Percentiles rank a stretch among this genome's conserved stretches.
phyloP scores from a whole-genome alignment of 2,888 invertebrate species.

The Villa cingulata region DNA sequence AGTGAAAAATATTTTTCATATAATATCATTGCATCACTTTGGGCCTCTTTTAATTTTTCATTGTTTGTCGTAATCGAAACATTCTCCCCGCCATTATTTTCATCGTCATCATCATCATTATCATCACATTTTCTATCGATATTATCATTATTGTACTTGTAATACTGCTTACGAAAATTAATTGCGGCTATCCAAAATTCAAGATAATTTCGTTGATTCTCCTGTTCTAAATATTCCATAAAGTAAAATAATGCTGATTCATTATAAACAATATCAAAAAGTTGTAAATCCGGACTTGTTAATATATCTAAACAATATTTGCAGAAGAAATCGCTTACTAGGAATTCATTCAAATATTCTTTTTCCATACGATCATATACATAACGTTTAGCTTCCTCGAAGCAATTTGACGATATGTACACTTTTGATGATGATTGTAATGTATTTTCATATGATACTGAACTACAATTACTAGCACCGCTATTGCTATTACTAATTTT shows the following conservation, averaged over 20 bases:
- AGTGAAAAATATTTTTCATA: slow-evolving; percentile 94
- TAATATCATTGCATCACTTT: slow-evolving; percentile 86
- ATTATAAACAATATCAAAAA: slow-evolving; percentile 81
- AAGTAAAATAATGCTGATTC: slow-evolving; percentile 87
- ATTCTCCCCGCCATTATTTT: background rate
- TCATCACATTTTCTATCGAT: slow-evolving; percentile 19
- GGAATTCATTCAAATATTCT: slow-evolving; percentile 66
- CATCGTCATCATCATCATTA: slow-evolving; percentile 1
- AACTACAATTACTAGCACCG: too few relatives aligned
- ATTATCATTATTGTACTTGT: slow-evolving; percentile 57
- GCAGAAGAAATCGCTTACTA: slow-evolving; percentile 73
- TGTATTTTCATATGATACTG: too few relatives aligned
- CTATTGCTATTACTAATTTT: background rate
- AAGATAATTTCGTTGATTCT: slow-evolving; percentile 56
- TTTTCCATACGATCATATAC: slow-evolving; percentile 55
- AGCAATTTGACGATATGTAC: slow-evolving; percentile 44
- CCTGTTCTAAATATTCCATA: slow-evolving; percentile 91
- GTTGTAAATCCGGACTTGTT: slow-evolving; percentile 60
- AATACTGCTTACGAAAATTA: slow-evolving; percentile 50
- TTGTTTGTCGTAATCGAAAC: background rate
- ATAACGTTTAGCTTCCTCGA: slow-evolving; percentile 56
- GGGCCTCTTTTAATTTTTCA: slow-evolving; percentile 46
- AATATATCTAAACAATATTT: slow-evolving; percentile 89
- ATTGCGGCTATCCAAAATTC: slow-evolving; percentile 85
- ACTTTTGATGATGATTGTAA: too few relatives aligned